Conservation (phyloP, 2,888 invertebrate species). For the Unio pictorum region DNA sequence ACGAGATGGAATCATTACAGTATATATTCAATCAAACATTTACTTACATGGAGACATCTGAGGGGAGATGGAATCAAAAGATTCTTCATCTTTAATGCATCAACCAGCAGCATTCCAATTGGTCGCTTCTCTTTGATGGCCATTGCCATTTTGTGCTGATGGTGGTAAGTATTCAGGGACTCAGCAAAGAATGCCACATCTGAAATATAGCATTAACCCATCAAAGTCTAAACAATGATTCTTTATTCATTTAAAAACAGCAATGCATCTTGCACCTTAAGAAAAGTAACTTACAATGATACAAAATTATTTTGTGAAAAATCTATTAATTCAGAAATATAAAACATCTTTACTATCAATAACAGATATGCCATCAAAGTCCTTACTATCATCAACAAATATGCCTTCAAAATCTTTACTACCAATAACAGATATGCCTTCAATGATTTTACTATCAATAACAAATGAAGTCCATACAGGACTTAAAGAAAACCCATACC, state of each 20-base stretch:
- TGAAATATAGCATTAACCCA: conserved; percentile 24
- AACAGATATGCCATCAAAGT: too few species aligned
- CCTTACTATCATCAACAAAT: too few species aligned
- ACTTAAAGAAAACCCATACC: too few species aligned
- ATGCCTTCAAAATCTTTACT: too few species aligned
- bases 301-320: too few species aligned
- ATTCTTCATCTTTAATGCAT: conserved; percentile 81
- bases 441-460: too few species aligned
- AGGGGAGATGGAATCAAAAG: conserved; percentile 82
- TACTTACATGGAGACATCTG: conserved; percentile 74
- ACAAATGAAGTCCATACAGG: too few species aligned
- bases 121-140: conserved; percentile 80
- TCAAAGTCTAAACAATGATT: neutral
- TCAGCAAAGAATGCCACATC: conserved; percentile 79
- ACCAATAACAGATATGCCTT: too few species aligned
- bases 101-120: conserved; percentile 82
- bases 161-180: conserved; percentile 80
- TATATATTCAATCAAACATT: neutral
- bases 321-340: too few species aligned
- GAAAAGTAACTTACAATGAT: neutral
- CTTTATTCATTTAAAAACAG: neutral
- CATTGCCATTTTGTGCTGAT: conserved; percentile 80
- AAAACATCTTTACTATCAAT: too few species aligned
- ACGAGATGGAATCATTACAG: neutral
- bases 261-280: neutral